These are phyloP conservation scores for Ennomos fuscantarius DNA, from an alignment of 2,888 invertebrate species.

Conservation along the genomic window DNA sequence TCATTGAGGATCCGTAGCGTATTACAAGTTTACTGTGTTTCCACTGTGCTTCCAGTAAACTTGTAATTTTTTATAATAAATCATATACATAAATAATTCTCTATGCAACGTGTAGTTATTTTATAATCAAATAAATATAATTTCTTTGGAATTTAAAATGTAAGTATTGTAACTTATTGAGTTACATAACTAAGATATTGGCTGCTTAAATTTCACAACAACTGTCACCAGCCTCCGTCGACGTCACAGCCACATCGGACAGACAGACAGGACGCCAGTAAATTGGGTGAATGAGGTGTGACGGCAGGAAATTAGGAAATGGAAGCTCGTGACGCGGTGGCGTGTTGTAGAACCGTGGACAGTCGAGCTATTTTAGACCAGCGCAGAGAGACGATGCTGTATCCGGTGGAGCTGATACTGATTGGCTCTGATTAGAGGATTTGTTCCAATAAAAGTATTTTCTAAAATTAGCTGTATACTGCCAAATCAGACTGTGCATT, in stretches of 20 bases:
- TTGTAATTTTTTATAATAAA: too few relatives aligned
- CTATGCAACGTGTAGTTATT: too few relatives aligned
- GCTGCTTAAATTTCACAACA: slow-evolving; percentile 5
- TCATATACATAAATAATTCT: too few relatives aligned
- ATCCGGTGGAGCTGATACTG: slow-evolving; percentile 30
- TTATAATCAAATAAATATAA: too few relatives aligned
- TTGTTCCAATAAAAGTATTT: slow-evolving; percentile 27
- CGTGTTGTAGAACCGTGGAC: slow-evolving; percentile 32
- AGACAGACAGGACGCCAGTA: slow-evolving; percentile 51
- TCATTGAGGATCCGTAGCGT: too few relatives aligned
- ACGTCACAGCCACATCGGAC: slow-evolving; percentile 15
- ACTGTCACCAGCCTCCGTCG: slow-evolving; percentile 8
- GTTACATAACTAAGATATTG: too few relatives aligned
- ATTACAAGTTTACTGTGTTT: too few relatives aligned
- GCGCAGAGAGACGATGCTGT: slow-evolving; percentile 23
- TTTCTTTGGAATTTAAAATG: too few relatives aligned
- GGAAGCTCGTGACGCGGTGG: slow-evolving; percentile 48
- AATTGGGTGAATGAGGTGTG: slow-evolving; percentile 64
- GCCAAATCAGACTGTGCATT: too few relatives aligned
- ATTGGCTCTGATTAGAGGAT: slow-evolving; percentile 29
- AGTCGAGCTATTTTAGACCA: slow-evolving; percentile 44
- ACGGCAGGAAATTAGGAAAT: slow-evolving; percentile 74
- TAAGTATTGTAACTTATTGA: too few relatives aligned
- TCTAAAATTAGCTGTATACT: neutral
- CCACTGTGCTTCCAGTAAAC: too few relatives aligned